Evolutionary conservation across 2,113 vertebrate genomes (phyloP).

Genomic region (Nannospalax galili): DNA sequence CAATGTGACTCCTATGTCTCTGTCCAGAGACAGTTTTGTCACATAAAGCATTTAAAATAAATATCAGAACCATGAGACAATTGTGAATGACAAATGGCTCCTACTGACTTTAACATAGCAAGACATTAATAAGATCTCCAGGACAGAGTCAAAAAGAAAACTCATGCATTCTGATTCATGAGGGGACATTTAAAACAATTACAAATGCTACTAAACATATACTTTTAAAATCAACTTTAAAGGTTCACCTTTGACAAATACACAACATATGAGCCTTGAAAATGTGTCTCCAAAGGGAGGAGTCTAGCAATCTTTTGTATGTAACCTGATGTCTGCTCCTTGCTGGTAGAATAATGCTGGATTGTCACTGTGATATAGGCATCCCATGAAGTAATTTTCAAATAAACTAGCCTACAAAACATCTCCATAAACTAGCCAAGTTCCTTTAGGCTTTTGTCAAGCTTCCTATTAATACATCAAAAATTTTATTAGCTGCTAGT

Average conservation of each 20-base stretch:
- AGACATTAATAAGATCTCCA: constrained; percentile 2
- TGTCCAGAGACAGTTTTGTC: background rate
- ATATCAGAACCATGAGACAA: background rate
- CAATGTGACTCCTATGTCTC: background rate
- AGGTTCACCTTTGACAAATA: constrained; percentile 41
- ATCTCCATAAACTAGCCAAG: constrained; percentile 59
- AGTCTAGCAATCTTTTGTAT: background rate
- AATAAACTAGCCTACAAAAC: constrained; percentile 49
- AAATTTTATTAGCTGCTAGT: constrained; percentile 58
- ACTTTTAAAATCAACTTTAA: constrained; percentile 33
- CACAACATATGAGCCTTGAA: constrained; percentile 42
- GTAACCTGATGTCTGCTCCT: constrained; percentile 29
- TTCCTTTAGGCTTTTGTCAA: constrained; percentile 12
- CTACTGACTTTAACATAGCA: constrained; percentile 6
- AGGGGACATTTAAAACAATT: constrained; percentile 29
- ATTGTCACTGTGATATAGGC: background rate
- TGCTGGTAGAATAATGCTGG: background rate
- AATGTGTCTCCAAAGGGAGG: constrained; percentile 21
- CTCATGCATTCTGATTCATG: constrained; percentile 21
- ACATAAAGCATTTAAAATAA: constrained; percentile 31
- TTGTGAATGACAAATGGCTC: background rate
- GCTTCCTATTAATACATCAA: constrained; percentile 34
- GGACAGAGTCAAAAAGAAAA: constrained; percentile 22
- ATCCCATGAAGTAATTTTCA: constrained; percentile 19
- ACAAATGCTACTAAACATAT: constrained; percentile 10